phyloP scores from a whole-genome alignment of 2,113 vertebrate species.

The Channa maculata region DNA sequence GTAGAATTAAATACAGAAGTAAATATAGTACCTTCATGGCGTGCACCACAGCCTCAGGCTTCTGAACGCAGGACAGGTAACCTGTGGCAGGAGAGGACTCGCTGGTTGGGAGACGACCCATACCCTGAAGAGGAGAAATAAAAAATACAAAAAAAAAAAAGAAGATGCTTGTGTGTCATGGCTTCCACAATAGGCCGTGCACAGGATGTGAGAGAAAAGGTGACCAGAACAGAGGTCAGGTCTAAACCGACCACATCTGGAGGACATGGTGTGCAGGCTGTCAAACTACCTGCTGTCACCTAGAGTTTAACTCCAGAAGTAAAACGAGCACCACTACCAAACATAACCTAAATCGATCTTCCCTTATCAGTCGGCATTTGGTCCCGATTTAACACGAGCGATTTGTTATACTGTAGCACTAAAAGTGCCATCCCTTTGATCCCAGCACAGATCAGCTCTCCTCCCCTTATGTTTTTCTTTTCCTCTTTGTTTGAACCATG shows the following conservation, averaged over 20 bases:
- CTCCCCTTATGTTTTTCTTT: constrained; percentile 14
- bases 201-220: neutral
- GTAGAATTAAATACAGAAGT: neutral
- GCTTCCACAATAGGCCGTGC: neutral
- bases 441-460: constrained; percentile 35
- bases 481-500: neutral
- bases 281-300: constrained; percentile 2
- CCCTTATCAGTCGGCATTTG: constrained; percentile 11
- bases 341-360: neutral
- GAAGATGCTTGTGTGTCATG: neutral
- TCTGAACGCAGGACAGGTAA: constrained; percentile 90
- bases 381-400: neutral
- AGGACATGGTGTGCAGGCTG: neutral
- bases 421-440: constrained; percentile 55
- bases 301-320: constrained; percentile 1
- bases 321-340: neutral
- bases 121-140: constrained; percentile 80
- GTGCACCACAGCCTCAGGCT: constrained; percentile 94
- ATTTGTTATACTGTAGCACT: constrained; percentile 2
- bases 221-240: neutral
- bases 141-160: neutral
- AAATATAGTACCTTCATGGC: constrained; percentile 92
- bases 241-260: neutral
- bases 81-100: constrained; percentile 87
- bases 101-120: constrained; percentile 84